Evolutionary conservation across 2,888 invertebrate species (phyloP).

Genomic region (Acrobasis repandana): DNA sequence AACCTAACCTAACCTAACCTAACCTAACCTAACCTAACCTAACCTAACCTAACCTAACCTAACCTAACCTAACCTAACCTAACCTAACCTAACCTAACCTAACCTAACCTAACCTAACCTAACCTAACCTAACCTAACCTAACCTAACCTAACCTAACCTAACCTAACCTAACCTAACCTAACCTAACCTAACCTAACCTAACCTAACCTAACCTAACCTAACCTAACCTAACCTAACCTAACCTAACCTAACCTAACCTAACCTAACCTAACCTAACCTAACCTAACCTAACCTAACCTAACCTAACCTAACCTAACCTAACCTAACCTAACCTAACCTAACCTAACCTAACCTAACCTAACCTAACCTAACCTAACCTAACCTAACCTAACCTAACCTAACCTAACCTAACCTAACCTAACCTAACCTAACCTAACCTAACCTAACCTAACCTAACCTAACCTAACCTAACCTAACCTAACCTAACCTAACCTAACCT

Average conservation of each 20-base stretch:
- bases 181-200: conserved; percentile 23
- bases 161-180: conserved; percentile 23
- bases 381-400: conserved; percentile 22
- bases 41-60: conserved; percentile 21
- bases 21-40: conserved; percentile 21
- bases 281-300: conserved; percentile 23
- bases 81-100: conserved; percentile 21
- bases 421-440: conserved; percentile 22
- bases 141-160: conserved; percentile 22
- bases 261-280: conserved; percentile 23
- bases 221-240: conserved; percentile 23
- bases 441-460: conserved; percentile 22
- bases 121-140: conserved; percentile 21
- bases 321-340: conserved; percentile 23
- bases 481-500: conserved; percentile 22
- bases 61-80: conserved; percentile 21
- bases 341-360: conserved; percentile 22
- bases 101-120: conserved; percentile 21
- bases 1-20: conserved; percentile 21
- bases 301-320: conserved; percentile 23
- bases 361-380: conserved; percentile 22
- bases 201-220: conserved; percentile 23
- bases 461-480: conserved; percentile 22
- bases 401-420: conserved; percentile 22
- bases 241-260: conserved; percentile 23